These are phyloP conservation scores for Drosophila percnosoma DNA, from an alignment of 2,888 invertebrate genomes.

Conservation along the genomic window DNA sequence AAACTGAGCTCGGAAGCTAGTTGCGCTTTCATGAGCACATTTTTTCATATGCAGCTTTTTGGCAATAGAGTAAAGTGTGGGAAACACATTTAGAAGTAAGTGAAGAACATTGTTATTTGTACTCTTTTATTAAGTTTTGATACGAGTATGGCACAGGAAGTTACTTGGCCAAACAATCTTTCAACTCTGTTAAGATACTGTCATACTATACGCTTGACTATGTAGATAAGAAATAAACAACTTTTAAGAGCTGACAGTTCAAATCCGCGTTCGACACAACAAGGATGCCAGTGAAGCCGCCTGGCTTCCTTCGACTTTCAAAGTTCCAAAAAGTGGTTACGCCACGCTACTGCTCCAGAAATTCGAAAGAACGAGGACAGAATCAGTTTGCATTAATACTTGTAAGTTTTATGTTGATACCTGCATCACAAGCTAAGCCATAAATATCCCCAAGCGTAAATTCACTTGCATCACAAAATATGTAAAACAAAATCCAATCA, in stretches of 20 bases:
- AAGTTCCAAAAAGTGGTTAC: not conserved
- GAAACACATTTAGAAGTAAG: not conserved
- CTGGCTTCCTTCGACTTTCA: not conserved
- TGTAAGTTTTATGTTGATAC: not conserved
- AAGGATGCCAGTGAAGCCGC: not conserved
- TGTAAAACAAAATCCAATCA: not conserved
- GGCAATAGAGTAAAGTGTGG: not conserved
- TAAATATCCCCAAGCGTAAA: not conserved
- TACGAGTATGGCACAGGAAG: not conserved
- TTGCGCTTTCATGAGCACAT: not conserved
- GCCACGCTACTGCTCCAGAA: not conserved
- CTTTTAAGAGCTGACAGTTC: not conserved
- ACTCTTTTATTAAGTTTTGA: not conserved
- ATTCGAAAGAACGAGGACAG: not conserved
- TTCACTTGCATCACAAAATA: not conserved
- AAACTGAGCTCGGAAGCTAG: not conserved
- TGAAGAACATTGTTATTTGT: not conserved
- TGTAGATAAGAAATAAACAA: not conserved
- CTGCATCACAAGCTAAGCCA: not conserved
- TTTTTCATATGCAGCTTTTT: not conserved
- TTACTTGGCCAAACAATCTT: not conserved
- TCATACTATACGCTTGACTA: not conserved
- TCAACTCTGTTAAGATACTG: not conserved
- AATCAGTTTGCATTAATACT: not conserved
- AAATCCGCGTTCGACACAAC: not conserved